Evolutionary conservation across 2,888 invertebrate species (phyloP).

Genomic region (Bhutanitis thaidina): DNA sequence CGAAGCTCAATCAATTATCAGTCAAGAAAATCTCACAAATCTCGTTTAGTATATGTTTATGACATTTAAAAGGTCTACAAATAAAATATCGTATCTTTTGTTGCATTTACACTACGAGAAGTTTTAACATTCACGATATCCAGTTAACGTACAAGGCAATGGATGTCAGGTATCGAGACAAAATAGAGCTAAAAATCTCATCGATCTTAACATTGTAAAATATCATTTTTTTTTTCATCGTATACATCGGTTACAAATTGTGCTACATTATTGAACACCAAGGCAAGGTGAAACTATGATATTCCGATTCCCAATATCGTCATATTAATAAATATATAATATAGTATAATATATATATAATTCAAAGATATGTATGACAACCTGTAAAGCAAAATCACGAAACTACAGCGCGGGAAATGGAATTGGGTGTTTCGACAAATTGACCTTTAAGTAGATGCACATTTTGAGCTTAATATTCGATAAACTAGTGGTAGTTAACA

Average conservation of each 20-base stretch:
- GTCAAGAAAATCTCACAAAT: slow-evolving; percentile 30
- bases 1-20: slow-evolving; percentile 21
- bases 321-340: slow-evolving; percentile 36
- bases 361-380: slow-evolving; percentile 74
- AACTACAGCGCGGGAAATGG: slow-evolving; percentile 49
- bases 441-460: slow-evolving; percentile 67
- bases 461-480: slow-evolving; percentile 60
- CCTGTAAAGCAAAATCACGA: slow-evolving; percentile 70
- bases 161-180: slow-evolving; percentile 67
- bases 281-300: slow-evolving; percentile 72
- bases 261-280: slow-evolving; percentile 76
- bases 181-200: slow-evolving; percentile 75
- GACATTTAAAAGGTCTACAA: slow-evolving; percentile 40
- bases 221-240: slow-evolving; percentile 67
- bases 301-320: slow-evolving; percentile 51
- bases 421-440: slow-evolving; percentile 44
- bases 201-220: slow-evolving; percentile 74
- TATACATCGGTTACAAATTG: slow-evolving; percentile 79
- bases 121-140: slow-evolving; percentile 53
- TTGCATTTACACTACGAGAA: slow-evolving; percentile 29
- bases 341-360: slow-evolving; percentile 44
- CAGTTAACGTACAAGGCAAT: slow-evolving; percentile 69
- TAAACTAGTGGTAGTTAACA: slow-evolving; percentile 41
- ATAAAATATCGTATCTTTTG: slow-evolving; percentile 18
- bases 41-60: slow-evolving; percentile 25